Percentiles rank a stretch among this genome's conserved stretches.
Evolutionary conservation across 1,140 invertebrate genomes (phyloP).

Genomic region (Camponotus pennsylvanicus): DNA sequence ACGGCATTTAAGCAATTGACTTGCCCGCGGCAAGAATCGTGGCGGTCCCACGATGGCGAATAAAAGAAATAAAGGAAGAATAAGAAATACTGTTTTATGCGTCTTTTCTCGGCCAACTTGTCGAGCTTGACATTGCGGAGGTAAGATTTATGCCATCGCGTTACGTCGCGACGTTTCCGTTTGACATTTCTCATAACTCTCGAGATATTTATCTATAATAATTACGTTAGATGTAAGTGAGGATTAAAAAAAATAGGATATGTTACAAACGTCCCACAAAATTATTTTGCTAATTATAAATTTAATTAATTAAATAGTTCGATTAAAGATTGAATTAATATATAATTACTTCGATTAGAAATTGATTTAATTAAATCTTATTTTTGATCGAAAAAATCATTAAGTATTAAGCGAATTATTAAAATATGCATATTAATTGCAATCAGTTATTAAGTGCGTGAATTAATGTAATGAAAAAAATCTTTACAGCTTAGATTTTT

Average conservation of each 20-base stretch:
- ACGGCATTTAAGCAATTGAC: conserved; percentile 65
- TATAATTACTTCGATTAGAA: neutral
- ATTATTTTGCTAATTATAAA: neutral
- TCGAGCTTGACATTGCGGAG: conserved; percentile 48
- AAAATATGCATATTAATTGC: neutral
- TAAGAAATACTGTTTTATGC: neutral
- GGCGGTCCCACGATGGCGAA: conserved; percentile 20
- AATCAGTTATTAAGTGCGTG: neutral
- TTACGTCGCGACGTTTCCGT: conserved; percentile 21
- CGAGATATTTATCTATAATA: neutral
- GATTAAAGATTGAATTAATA: conserved; percentile 9
- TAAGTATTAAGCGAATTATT: neutral
- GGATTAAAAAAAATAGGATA: neutral
- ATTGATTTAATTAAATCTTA: conserved; percentile 12
- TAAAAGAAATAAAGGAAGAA: conserved; percentile 27
- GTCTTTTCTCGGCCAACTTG: neutral
- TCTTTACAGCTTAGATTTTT: neutral
- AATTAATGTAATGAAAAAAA: neutral
- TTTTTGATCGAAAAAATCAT: neutral
- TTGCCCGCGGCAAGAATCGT: conserved; percentile 58
- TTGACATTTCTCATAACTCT: conserved; percentile 30
- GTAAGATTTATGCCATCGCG: conserved; percentile 13
- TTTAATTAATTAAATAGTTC: conserved; percentile 16
- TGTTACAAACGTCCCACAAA: neutral
- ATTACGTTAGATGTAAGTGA: neutral